Conservation (phyloP, 1,140 invertebrate species). For the Euura lappo region DNA sequence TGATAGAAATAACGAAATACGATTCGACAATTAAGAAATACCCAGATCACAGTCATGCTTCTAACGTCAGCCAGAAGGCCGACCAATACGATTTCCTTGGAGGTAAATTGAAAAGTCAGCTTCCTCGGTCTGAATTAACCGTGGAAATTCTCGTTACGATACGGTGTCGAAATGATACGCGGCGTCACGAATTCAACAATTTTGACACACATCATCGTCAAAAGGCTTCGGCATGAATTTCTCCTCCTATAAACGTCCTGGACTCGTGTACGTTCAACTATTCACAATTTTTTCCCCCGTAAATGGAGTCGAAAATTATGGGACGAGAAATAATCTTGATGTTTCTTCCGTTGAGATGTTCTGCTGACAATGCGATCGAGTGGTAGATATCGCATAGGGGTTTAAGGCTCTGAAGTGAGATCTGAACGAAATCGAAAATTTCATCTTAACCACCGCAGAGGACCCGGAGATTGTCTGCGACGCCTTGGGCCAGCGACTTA, state of each 20-base stretch:
- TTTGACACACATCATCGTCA: neutral
- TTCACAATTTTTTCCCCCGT: too few species aligned
- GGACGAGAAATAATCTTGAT: neutral
- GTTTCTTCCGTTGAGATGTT: neutral
- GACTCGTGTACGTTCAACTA: neutral
- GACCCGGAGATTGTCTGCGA: neutral
- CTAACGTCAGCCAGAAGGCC: too few species aligned
- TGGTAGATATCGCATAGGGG: neutral
- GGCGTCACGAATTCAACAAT: neutral
- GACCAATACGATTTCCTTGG: too few species aligned
- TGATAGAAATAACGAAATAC: too few species aligned
- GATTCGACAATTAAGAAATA: too few species aligned
- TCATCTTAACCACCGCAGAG: neutral
- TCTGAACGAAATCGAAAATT: neutral
- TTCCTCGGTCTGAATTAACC: too few species aligned
- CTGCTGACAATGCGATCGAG: neutral
- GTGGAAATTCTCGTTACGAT: too few species aligned
- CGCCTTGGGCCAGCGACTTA: neutral
- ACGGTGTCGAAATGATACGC: too few species aligned
- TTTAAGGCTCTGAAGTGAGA: neutral
- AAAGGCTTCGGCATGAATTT: neutral
- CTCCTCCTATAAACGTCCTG: neutral
- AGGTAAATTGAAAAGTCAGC: too few species aligned
- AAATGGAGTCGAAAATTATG: too few species aligned
- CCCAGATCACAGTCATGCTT: too few species aligned